Evolutionary conservation across 2,797 vertebrate genomes (phyloP).

Genomic region (Spondyliosoma cantharus): DNA sequence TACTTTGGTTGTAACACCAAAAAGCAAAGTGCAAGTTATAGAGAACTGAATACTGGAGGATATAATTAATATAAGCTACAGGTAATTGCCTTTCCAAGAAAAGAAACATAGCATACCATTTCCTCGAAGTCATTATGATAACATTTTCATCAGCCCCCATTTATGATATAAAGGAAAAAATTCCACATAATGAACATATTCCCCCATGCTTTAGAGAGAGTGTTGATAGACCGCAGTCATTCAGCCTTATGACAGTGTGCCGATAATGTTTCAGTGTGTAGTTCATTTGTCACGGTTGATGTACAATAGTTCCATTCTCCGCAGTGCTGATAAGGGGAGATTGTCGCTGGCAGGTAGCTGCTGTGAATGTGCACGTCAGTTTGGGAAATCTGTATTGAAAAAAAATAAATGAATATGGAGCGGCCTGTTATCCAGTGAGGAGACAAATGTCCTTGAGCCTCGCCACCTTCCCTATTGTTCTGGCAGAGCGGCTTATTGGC

Average conservation of each 20-base stretch:
- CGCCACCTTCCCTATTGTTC: neutral
- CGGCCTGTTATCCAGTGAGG: neutral
- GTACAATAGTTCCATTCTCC: constrained; percentile 49
- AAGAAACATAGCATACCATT: neutral
- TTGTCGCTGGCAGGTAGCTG: constrained; percentile 30
- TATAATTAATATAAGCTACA: constrained; percentile 12
- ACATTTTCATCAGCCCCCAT: constrained; percentile 32
- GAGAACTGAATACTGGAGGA: neutral
- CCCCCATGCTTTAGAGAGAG: constrained; percentile 4
- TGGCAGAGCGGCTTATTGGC: constrained; percentile 7
- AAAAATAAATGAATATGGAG: constrained; percentile 13
- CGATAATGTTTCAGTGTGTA: constrained; percentile 47
- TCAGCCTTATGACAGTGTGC: constrained; percentile 36
- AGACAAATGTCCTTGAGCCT: constrained; percentile 48
- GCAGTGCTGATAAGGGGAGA: constrained; percentile 52
- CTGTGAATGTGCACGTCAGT: constrained; percentile 40
- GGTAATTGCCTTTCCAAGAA: constrained; percentile 18
- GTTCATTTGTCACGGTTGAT: constrained; percentile 55
- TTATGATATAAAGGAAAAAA: constrained; percentile 27
- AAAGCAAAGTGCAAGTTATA: too few relatives aligned
- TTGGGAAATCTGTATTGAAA: constrained; percentile 26
- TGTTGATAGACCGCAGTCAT: constrained; percentile 42
- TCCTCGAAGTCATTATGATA: constrained; percentile 12
- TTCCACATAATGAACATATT: constrained; percentile 48
- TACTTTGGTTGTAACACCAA: too few relatives aligned